Evolutionary conservation across 2,113 vertebrate species (phyloP).

Genomic region (Notechis scutatus): DNA sequence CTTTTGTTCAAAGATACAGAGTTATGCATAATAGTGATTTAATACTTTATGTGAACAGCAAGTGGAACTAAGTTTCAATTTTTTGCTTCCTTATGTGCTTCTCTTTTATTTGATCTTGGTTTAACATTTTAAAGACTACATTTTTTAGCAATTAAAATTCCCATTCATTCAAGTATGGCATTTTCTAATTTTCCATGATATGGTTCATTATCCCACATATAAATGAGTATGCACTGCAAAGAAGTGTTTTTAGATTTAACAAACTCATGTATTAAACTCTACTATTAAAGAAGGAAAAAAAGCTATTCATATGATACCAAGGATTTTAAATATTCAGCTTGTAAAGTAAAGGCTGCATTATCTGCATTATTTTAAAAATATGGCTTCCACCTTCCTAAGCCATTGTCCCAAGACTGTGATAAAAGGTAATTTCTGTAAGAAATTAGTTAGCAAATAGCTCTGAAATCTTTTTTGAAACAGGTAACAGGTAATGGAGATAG

Average conservation of each 20-base stretch:
- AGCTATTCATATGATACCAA: not conserved
- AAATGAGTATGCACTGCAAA: not conserved
- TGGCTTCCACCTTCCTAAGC: not conserved
- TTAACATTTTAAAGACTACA: constrained; percentile 32
- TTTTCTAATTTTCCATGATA: constrained; percentile 5
- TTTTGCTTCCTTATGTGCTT: not conserved
- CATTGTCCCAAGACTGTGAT: not conserved
- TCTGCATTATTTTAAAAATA: not conserved
- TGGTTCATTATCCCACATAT: constrained; percentile 5
- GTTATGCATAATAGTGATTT: not conserved
- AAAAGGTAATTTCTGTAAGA: not conserved
- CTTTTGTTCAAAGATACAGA: constrained; percentile 7
- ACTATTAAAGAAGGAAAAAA: not conserved
- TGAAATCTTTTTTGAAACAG: not conserved
- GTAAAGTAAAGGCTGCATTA: not conserved
- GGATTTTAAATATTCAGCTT: not conserved
- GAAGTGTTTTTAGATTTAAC: not conserved
- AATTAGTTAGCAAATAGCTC: not conserved
- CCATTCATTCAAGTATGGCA: not conserved
- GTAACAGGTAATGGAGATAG: not conserved
- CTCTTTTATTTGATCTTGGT: constrained; percentile 10
- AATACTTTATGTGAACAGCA: constrained; percentile 13
- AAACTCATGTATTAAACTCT: not conserved
- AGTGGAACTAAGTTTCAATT: not conserved
- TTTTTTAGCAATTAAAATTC: constrained; percentile 11